Evolutionary conservation across 2,113 vertebrate species (phyloP), one percentile per base, ranked within the genome.

Genomic region (Hiodon alosoides): DNA sequence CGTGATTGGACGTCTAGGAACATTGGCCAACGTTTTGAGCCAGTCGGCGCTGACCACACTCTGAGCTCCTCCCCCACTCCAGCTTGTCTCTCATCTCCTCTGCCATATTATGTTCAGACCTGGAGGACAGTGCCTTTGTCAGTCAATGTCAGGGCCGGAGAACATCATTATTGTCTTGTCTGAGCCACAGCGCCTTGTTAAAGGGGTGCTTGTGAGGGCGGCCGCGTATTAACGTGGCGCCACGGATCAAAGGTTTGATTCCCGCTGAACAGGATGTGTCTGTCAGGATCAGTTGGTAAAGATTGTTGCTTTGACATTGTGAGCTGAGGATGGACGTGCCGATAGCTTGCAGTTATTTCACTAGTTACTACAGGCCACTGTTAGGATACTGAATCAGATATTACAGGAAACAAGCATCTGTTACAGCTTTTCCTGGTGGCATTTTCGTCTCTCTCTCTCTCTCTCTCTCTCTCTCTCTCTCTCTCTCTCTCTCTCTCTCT

Each of bases 381-480:
- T 61, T 71, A 86, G 86, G 84, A 91, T 87, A 90, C 88, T 88
- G 86, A 90, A 89, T 86, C 88, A 84, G 85, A 90, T 88, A 86
- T 89, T 79, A 84, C 82, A 80, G 83, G 83, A 87, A 89, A 85
- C 79, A 67, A 73, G 73, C 76, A 74, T 83, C 80, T 84, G 79
- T 90, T 86, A 86, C 89, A 86, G 88, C 64, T 84, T 88, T 84
- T 87, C 83, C 79, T 85, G 67, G 55, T 79, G 79, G 69, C 85
- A 64, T 85, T 81, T 77, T 74, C 7, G 31, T 31, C 65, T 31
- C 81, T 76, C 62, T 76, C 77, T 80, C 76, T 71, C 65, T 74
- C 79, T 85, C 83, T 86, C 85, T 80, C 76, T 77, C 81, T 85
- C 78, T 77, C 76, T 3, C 78, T 86, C 82, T 80, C 73, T 85